These are phyloP conservation scores for Drosophila fungiperda DNA, from an alignment of 2,888 invertebrate species.

Conservation along the genomic window DNA sequence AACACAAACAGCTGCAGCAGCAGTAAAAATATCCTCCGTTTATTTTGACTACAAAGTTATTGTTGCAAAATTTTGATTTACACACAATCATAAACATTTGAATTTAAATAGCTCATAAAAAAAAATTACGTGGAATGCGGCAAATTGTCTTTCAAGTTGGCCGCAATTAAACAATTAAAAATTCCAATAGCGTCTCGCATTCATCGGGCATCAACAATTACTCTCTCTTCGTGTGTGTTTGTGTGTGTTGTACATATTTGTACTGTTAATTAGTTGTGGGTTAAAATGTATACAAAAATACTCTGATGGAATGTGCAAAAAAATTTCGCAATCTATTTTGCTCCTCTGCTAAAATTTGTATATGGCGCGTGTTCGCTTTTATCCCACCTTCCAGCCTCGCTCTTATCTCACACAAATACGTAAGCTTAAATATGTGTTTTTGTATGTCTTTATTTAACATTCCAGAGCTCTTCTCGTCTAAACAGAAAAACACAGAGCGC, in stretches of 20 bases:
- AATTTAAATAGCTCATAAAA: slow-evolving; percentile 59
- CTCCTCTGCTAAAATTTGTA: slow-evolving; percentile 67
- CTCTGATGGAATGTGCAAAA: slow-evolving; percentile 58
- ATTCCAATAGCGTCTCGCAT: slow-evolving; percentile 67
- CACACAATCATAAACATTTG: background rate
- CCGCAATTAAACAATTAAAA: slow-evolving; percentile 77
- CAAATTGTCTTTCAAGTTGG: slow-evolving; percentile 63
- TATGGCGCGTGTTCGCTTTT: slow-evolving; percentile 66
- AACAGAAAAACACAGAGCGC: slow-evolving; percentile 50
- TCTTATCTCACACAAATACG: slow-evolving; percentile 39
- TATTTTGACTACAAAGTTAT: background rate
- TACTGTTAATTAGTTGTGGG: slow-evolving; percentile 72
- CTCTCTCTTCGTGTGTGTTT: slow-evolving; percentile 27
- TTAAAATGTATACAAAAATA: slow-evolving; percentile 36
- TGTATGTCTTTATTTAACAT: slow-evolving; percentile 38
- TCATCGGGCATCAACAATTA: slow-evolving; percentile 66
- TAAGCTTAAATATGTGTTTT: slow-evolving; percentile 2
- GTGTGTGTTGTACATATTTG: slow-evolving; percentile 49
- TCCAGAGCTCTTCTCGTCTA: slow-evolving; percentile 53
- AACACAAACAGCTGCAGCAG: slow-evolving; percentile 34
- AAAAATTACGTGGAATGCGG: slow-evolving; percentile 56
- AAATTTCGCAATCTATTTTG: slow-evolving; percentile 45
- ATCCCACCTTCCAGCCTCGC: slow-evolving; percentile 57
- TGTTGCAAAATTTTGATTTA: slow-evolving; percentile 20
- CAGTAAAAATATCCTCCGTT: slow-evolving; percentile 12